Conservation (phyloP, 2,797 vertebrate species). For the Mallotus villosus region DNA sequence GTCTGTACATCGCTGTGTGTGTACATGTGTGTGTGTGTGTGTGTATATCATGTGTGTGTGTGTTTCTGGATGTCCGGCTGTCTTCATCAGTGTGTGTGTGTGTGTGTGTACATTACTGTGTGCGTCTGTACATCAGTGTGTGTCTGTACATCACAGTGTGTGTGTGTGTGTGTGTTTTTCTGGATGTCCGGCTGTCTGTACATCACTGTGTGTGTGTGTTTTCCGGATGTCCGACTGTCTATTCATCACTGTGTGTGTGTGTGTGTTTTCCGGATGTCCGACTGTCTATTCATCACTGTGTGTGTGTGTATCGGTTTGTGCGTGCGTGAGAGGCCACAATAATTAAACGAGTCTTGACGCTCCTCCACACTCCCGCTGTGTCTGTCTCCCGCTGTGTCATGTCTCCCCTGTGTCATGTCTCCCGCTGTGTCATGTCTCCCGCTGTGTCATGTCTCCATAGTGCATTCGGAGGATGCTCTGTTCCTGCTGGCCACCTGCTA, state of each 20-base stretch:
- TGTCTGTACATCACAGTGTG: too few relatives aligned
- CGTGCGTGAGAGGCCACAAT: background rate
- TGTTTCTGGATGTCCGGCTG: background rate
- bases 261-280: background rate
- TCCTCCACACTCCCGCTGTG: constrained; percentile 4
- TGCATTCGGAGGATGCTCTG: constrained; percentile 91
- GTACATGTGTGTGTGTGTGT: background rate
- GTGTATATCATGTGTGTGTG: background rate
- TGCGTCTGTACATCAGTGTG: too few relatives aligned
- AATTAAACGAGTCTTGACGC: background rate
- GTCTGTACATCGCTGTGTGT: background rate
- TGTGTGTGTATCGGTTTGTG: background rate
- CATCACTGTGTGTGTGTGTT: background rate
- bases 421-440: background rate
- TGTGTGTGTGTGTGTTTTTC: background rate
- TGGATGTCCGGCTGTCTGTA: too few relatives aligned
- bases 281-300: background rate
- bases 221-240: too few relatives aligned
- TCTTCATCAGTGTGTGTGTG: background rate
- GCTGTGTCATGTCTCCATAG: constrained; percentile 56
- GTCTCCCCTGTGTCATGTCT: constrained; percentile 7
- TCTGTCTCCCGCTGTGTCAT: background rate
- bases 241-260: constrained; percentile 6
- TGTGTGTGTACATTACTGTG: too few relatives aligned
- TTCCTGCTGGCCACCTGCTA: constrained; percentile 97